phyloP scores from a whole-genome alignment of 1,140 invertebrate species.

The Ericerus pela region DNA sequence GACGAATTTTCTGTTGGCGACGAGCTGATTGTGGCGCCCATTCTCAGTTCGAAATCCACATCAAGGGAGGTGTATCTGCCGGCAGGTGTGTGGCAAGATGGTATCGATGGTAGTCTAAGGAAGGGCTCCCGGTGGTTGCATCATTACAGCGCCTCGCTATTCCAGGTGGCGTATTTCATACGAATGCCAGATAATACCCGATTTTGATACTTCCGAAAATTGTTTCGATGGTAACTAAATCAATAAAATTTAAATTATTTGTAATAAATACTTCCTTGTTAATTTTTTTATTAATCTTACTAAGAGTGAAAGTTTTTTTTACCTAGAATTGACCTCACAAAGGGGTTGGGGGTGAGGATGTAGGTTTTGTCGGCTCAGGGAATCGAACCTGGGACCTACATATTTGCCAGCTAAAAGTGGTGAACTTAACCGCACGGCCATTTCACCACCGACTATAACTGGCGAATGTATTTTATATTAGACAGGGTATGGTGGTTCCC shows the following conservation, averaged over 20 bases:
- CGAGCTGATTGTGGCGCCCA: constrained; percentile 79
- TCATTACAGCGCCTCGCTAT: constrained; percentile 59
- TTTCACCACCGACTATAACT: no score
- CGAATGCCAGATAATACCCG: constrained; percentile 70
- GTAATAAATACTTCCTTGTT: background rate
- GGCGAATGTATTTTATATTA: no score
- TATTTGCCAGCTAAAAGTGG: no score
- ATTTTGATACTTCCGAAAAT: constrained; percentile 35
- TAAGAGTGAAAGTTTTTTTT: no score
- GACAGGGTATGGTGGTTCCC: no score
- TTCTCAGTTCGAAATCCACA: constrained; percentile 49
- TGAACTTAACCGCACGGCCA: no score
- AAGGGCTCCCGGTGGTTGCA: constrained; percentile 82
- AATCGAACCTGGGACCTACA: no score
- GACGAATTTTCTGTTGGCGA: constrained; percentile 86
- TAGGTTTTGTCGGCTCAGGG: no score
- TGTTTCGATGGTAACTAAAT: background rate
- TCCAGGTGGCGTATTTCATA: constrained; percentile 70
- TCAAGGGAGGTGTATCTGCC: constrained; percentile 64
- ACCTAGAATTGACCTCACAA: no score
- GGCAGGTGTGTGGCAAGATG: constrained; percentile 76
- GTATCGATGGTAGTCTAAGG: constrained; percentile 63
- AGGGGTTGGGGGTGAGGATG: no score
- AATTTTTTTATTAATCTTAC: no score
- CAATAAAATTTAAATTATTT: background rate